Evolutionary conservation across 1,140 invertebrate species (phyloP).

Genomic region (Magallana gigas): DNA sequence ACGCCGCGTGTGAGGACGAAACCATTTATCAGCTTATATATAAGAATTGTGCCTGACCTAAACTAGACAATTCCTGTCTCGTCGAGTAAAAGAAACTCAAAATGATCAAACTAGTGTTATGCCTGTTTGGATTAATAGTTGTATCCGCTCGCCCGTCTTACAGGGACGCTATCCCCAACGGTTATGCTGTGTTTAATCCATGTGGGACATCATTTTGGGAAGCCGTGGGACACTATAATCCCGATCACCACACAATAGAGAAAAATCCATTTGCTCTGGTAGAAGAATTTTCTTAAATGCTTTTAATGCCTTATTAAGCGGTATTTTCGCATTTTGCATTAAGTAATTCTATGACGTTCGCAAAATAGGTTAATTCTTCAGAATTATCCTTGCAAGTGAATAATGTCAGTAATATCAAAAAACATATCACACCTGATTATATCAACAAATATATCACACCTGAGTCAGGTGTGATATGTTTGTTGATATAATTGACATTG

Average conservation of each 20-base stretch:
- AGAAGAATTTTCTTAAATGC: not conserved
- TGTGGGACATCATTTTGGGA: not conserved
- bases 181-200: not conserved
- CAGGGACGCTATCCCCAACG: not conserved
- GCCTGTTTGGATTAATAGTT: not conserved
- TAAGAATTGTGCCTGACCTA: not conserved
- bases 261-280: constrained; percentile 3
- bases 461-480: no score
- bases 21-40: not conserved
- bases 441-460: no score
- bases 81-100: not conserved
- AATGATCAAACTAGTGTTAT: not conserved
- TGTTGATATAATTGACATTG: no score
- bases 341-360: no score
- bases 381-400: no score
- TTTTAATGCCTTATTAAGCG: no score
- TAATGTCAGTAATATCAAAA: no score
- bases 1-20: not conserved
- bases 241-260: not conserved
- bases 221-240: not conserved
- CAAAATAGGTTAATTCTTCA: no score
- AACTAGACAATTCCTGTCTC: not conserved
- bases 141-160: not conserved
- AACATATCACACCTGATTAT: no score
- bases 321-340: no score